A percentile compares a stretch with the other conserved stretches of the same genome.
These are phyloP conservation scores for Apostichopus leukothele DNA, from an alignment of 53 echinoderm and acorn worm species.

Conservation along the genomic window DNA sequence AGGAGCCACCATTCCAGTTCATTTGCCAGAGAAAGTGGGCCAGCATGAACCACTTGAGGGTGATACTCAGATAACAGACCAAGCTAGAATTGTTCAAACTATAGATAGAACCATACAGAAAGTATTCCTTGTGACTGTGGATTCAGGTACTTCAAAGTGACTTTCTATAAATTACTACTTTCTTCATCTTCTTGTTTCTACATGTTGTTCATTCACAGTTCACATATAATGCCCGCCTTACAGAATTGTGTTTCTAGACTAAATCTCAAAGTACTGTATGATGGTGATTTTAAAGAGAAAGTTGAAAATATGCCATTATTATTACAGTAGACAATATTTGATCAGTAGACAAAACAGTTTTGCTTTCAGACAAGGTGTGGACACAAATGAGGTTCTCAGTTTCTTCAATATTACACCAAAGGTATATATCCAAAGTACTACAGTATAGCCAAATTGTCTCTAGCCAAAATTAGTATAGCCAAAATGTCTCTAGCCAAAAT, in stretches of 20 bases:
- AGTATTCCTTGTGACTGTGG: slow-evolving; percentile 82
- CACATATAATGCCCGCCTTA: background rate
- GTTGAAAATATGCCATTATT: background rate
- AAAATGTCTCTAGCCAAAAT: no score
- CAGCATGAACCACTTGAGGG: background rate
- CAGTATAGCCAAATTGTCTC: no score
- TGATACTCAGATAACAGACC: slow-evolving; percentile 7
- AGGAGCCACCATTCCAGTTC: background rate
- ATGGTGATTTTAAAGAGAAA: background rate
- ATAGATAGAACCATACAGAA: slow-evolving; percentile 75
- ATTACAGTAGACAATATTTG: background rate
- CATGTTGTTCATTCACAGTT: background rate
- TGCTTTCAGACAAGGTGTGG: no score
- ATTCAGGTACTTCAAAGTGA: slow-evolving; percentile 59
- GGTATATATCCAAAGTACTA: no score
- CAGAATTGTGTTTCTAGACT: background rate
- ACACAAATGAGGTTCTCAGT: no score
- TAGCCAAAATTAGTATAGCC: no score
- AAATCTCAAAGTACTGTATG: background rate
- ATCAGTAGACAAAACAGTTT: no score
- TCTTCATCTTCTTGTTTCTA: background rate
- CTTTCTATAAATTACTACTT: background rate
- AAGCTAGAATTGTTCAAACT: background rate
- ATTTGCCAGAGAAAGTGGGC: slow-evolving; percentile 9
- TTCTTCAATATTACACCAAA: no score